These are phyloP conservation scores for Orthochromis malagaraziensis DNA, from an alignment of 2,113 vertebrate species.

Conservation along the genomic window DNA sequence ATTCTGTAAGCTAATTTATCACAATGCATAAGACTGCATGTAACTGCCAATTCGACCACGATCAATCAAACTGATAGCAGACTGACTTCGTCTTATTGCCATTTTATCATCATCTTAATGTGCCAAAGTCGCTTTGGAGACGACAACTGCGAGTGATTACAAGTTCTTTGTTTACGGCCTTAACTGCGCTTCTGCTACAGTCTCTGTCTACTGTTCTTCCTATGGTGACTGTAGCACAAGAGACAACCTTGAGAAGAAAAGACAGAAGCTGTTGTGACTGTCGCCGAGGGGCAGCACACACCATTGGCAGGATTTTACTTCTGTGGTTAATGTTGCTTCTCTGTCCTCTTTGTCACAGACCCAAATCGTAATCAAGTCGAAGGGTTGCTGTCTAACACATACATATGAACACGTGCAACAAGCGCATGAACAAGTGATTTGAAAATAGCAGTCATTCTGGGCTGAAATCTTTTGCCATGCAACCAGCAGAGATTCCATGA, in stretches of 20 bases:
- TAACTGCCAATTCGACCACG: neutral
- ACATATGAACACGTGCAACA: neutral
- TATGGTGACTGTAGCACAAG: neutral
- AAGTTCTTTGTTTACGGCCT: neutral
- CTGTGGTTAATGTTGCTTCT: neutral
- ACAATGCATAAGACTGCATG: neutral
- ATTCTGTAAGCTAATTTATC: neutral
- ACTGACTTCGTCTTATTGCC: neutral
- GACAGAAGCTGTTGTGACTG: neutral
- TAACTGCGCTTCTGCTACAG: neutral
- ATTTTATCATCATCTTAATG: neutral
- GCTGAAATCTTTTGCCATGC: neutral
- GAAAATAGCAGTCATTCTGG: neutral
- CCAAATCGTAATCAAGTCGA: neutral
- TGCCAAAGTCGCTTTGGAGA: neutral
- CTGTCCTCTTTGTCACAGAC: neutral
- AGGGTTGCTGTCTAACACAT: neutral
- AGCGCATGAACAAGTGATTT: neutral
- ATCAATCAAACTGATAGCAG: neutral
- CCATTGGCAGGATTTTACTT: neutral
- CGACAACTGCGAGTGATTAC: neutral
- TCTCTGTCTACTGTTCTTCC: neutral
- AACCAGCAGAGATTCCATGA: neutral
- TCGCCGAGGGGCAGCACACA: neutral
- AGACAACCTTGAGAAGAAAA: neutral